Conservation (phyloP, 2,797 vertebrate species). For the Agapornis canus region DNA sequence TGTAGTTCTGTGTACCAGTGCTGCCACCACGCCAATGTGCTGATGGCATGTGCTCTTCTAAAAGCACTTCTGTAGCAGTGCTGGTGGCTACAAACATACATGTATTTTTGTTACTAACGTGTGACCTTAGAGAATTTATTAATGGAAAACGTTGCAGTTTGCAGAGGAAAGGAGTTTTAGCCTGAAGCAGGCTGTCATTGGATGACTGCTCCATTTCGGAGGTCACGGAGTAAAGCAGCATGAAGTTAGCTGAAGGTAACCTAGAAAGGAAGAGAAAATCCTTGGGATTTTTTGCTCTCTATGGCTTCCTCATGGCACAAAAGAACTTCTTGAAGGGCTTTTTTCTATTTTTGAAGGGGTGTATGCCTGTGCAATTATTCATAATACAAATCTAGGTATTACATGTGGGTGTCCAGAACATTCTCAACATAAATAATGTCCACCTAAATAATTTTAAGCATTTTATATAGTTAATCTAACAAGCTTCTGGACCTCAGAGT, state of each 20-base stretch:
- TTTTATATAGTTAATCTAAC: neutral
- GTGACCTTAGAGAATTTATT: conserved; percentile 7
- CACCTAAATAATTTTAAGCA: neutral
- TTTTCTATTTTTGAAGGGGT: neutral
- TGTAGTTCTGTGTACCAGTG: neutral
- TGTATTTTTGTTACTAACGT: neutral
- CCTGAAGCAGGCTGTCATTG: conserved; percentile 22
- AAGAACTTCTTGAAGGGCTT: neutral
- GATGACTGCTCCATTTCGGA: neutral
- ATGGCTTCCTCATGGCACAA: neutral
- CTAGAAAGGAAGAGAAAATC: neutral
- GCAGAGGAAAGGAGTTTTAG: neutral
- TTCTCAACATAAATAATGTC: neutral
- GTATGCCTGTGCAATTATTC: neutral
- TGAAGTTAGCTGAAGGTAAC: conserved; percentile 36
- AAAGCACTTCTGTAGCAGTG: neutral
- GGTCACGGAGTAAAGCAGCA: neutral
- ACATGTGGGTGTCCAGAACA: neutral
- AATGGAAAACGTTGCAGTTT: neutral
- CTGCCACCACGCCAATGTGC: neutral
- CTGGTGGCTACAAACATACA: neutral
- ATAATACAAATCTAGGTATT: neutral
- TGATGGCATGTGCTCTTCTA: neutral
- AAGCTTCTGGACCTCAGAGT: neutral
- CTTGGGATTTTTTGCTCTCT: neutral